Evolutionary conservation across 2,888 invertebrate species (phyloP), one percentile per base, ranked within the genome.

Genomic region (Xestia c-nigrum): DNA sequence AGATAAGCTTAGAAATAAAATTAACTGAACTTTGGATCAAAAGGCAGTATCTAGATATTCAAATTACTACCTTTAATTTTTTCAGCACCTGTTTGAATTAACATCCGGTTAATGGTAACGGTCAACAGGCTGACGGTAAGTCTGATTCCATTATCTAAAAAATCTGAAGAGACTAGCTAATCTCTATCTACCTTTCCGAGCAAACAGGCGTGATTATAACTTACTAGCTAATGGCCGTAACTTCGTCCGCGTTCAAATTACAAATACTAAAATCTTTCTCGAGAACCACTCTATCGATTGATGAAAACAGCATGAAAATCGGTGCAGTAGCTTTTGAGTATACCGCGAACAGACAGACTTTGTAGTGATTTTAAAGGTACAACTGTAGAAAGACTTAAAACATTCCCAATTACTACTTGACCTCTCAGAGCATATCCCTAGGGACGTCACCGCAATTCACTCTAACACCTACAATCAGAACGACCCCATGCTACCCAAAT

Each of bases 401-500:
- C 3, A 24, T 31, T 31, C 0, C 31, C 10, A 21, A 24, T 24
- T 46, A 38, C 24, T 38, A n/a, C 21, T 52, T 16, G 3, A 38
- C 14, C 9, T 69, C 16, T 50, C 38, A 67, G 14, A 31, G 21
- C 31, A 50, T 40, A 52, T 69, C 57, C 50, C 31, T 24, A 68
- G 59, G 40, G 74, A 52, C 50, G 16, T 19, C 14, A 66, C 57
- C 57, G 80, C 65, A 75, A 80, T 77, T 78, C 52, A 64, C 66
- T 55, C n/a, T 70, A 74, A 76, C 77, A 68, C 76, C 64, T 55
- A 64, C 68, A 85, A 83, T 91, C 89, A 85, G 80, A 84, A 83
- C 86, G 85, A 88, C 74, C 78, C 81, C 81, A 84, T 80, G 78
- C 72, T 74, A 85, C 84, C 86, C 87, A 91, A 92, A 92, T 91